Evolutionary conservation across 2,888 invertebrate genomes (phyloP), one percentile per base, ranked within the genome.

Genomic region (Cylloceria caligata): DNA sequence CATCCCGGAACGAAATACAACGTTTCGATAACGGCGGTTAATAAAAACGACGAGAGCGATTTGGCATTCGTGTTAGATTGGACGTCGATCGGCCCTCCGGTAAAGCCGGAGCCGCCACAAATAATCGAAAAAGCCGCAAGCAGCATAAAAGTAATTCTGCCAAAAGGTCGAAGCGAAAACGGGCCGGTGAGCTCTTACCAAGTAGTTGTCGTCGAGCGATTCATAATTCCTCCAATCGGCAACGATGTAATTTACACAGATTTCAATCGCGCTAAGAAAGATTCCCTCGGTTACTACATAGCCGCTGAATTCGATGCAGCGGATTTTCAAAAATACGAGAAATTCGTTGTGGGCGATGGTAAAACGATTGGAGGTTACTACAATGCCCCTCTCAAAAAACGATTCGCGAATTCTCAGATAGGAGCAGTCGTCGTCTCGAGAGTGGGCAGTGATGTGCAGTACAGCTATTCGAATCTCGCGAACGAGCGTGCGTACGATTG

Each of bases 291-390:
- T 2, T 98, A 97, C 91, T 98, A 98, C 89, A 96, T 98, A 36
- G 94, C 97, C 5, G 98, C 97, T 0, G 96, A 97, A 91, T 93
- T 98, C 80, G 94, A 95, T 73, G 95, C 96, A 24, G 94, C 95
- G 85, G 94, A 93, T 84, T 90, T 87, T 85, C 71, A 88, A 0
- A 88, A 83, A 36, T 90, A 95, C 55, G 94, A 94, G 86, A 94
- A 94, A 71, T 98, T 98, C 92, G 93, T 94, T 0, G 95, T 98
- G 57, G 98, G 98, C 4, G 96, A 98, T 92, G 95, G 95, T 9
- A 94, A 93, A 81, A 94, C 93, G 3, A 97, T 97, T 90, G 96
- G 96, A 83, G 95, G 95, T 0, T 97, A 95, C 90, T 95, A 94
- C 85, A 98, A 98, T 93, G 96, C 95, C 1, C 96, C 97, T 0